phyloP scores from a whole-genome alignment of 1,140 invertebrate genomes.

The Pissodes strobi region DNA sequence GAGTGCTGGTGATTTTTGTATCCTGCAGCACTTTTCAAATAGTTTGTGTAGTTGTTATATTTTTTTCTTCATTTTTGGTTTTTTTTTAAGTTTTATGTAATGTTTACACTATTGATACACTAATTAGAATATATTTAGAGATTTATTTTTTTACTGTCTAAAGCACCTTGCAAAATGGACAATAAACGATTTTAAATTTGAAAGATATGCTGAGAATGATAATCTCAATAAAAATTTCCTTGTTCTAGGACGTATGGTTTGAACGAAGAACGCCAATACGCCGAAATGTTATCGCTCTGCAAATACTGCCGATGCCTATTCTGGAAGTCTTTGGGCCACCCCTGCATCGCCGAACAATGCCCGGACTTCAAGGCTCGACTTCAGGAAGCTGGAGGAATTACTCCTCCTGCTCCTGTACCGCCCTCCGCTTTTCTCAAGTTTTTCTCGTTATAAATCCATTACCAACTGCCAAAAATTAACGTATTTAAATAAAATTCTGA shows the following conservation, averaged over 20 bases:
- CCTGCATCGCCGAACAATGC: conserved; percentile 84
- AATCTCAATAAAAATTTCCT: conserved; percentile 9
- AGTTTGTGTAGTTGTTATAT: too few species aligned
- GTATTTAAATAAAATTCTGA: too few species aligned
- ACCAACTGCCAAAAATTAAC: not conserved
- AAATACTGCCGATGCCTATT: conserved; percentile 88
- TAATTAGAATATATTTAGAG: too few species aligned
- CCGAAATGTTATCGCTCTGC: conserved; percentile 93
- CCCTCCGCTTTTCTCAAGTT: conserved; percentile 89
- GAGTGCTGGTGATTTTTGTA: too few species aligned
- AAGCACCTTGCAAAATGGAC: too few species aligned
- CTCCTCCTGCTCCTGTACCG: conserved; percentile 81
- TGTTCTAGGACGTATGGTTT: conserved; percentile 78
- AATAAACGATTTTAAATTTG: too few species aligned
- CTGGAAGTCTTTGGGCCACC: conserved; percentile 92
- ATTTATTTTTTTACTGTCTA: too few species aligned
- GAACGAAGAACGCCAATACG: conserved; percentile 84
- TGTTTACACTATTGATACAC: too few species aligned
- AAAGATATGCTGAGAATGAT: too few species aligned
- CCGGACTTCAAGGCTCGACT: conserved; percentile 78
- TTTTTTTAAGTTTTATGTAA: too few species aligned
- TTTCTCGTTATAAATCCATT: conserved; percentile 74
- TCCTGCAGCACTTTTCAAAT: too few species aligned
- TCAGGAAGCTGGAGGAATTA: conserved; percentile 76
- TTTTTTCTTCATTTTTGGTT: too few species aligned